phyloP scores from a whole-genome alignment of 2,797 vertebrate genomes.

The Trichosurus vulpecula region DNA sequence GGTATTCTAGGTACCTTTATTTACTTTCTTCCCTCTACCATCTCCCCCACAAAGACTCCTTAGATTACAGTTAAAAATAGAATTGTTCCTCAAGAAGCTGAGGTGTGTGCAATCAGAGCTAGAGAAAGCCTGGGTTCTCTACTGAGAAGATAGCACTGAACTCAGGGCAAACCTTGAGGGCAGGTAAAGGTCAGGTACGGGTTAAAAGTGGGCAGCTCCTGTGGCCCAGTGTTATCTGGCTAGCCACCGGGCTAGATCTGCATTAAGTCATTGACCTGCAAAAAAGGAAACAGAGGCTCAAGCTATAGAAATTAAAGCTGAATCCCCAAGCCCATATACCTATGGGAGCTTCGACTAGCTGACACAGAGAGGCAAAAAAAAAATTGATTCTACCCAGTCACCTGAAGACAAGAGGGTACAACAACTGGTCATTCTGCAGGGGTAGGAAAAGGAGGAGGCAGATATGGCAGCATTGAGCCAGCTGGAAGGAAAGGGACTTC shows the following conservation, averaged over 20 bases:
- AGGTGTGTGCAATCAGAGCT: neutral
- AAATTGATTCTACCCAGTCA: neutral
- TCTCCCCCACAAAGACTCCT: neutral
- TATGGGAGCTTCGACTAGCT: neutral
- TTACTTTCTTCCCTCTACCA: neutral
- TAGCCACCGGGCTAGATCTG: neutral
- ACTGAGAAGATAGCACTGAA: neutral
- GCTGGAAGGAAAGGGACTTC: neutral
- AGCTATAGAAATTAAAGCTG: neutral
- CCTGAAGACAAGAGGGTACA: neutral
- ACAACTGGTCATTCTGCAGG: neutral
- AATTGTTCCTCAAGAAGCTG: neutral
- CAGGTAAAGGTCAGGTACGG: neutral
- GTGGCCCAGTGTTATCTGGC: neutral
- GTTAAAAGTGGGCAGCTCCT: neutral
- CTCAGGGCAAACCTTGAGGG: neutral
- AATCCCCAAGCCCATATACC: neutral
- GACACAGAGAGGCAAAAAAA: neutral
- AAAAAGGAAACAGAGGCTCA: neutral
- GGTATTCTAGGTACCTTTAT: neutral
- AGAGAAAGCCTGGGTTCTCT: neutral
- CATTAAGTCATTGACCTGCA: neutral
- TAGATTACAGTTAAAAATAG: neutral
- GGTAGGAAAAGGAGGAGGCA: neutral
- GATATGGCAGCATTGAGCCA: neutral